A percentile compares a stretch with the other conserved stretches of the same genome.
Evolutionary conservation across 92 coral and sea anemone genomes (phyloP).

Genomic region (Anthopleura xanthogrammica): DNA sequence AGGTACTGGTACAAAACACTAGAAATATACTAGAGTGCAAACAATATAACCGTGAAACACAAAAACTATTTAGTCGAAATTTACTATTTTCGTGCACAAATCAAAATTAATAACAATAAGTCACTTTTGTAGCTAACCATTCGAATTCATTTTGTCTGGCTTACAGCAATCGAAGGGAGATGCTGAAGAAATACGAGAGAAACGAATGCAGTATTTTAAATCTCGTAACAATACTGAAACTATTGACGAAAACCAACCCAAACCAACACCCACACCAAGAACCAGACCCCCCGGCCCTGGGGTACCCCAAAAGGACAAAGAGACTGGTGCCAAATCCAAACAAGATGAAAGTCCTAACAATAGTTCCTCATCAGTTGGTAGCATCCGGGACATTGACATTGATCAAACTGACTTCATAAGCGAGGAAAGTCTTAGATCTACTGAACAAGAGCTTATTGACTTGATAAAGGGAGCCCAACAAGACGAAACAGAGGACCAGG

Average conservation of each 20-base stretch:
- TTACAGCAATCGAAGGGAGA: slow-evolving; percentile 27
- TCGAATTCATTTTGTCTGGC: background rate
- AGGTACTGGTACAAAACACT: slow-evolving; percentile 3
- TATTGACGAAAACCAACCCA: slow-evolving; percentile 26
- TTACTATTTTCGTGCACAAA: too few species aligned
- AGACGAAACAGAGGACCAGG: slow-evolving; percentile 6
- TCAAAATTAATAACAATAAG: too few species aligned
- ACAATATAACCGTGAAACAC: too few species aligned
- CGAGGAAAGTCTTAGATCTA: slow-evolving; percentile 54
- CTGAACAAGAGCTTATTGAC: slow-evolving; percentile 76
- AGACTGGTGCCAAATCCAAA: background rate
- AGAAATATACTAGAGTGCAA: too few species aligned
- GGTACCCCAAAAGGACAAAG: background rate
- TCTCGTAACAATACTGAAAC: slow-evolving; percentile 72
- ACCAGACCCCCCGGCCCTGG: slow-evolving; percentile 16
- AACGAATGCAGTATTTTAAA: slow-evolving; percentile 69
- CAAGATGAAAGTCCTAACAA: slow-evolving; percentile 4
- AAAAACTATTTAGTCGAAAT: too few species aligned
- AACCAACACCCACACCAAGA: slow-evolving; percentile 23
- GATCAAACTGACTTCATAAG: slow-evolving; percentile 77
- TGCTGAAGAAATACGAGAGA: slow-evolving; percentile 42
- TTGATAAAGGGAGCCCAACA: slow-evolving; percentile 45
- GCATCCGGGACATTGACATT: slow-evolving; percentile 83
- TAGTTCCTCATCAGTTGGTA: slow-evolving; percentile 50
- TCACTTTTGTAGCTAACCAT: background rate